A percentile compares a stretch with the other conserved stretches of the same genome.
Evolutionary conservation across 2,797 vertebrate genomes (phyloP).

Genomic region (Lagodon rhomboides): DNA sequence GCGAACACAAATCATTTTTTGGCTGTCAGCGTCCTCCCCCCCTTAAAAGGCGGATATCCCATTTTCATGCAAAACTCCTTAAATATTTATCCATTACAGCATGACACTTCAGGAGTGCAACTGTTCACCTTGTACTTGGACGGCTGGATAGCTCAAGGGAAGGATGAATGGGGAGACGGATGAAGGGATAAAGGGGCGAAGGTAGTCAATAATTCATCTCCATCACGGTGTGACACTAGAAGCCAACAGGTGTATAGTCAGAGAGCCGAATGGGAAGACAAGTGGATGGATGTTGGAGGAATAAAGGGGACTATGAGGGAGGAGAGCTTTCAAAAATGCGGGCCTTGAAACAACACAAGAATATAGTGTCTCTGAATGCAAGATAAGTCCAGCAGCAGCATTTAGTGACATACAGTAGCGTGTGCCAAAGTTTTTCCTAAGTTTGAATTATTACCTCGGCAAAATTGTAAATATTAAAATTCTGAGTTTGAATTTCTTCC

Average conservation of each 20-base stretch:
- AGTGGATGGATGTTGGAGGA: slow-evolving; percentile 16
- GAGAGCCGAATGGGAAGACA: slow-evolving; percentile 10
- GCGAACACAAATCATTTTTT: slow-evolving; percentile 20
- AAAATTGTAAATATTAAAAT: no score
- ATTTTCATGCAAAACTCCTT: slow-evolving; percentile 51
- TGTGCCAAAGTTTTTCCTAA: not conserved
- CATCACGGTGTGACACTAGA: slow-evolving; percentile 56
- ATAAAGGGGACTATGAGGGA: not conserved
- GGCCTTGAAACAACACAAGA: not conserved
- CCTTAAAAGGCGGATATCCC: slow-evolving; percentile 27
- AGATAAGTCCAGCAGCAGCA: not conserved
- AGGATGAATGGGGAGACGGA: slow-evolving; percentile 50
- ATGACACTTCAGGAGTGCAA: slow-evolving; percentile 46
- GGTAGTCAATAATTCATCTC: slow-evolving; percentile 73
- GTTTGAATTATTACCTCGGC: no score
- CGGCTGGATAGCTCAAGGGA: slow-evolving; percentile 53
- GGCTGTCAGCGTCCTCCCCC: slow-evolving; percentile 4
- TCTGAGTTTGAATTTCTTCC: no score
- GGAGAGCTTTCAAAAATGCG: not conserved
- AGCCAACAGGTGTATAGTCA: slow-evolving; percentile 54
- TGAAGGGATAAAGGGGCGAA: slow-evolving; percentile 50
- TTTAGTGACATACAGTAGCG: not conserved
- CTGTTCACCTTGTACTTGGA: slow-evolving; percentile 60
- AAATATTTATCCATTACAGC: slow-evolving; percentile 73
- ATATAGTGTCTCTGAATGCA: slow-evolving; percentile 1